These are phyloP conservation scores for Noctuana brunneofusca DNA, from an alignment of 2,888 invertebrate species.

Conservation along the genomic window DNA sequence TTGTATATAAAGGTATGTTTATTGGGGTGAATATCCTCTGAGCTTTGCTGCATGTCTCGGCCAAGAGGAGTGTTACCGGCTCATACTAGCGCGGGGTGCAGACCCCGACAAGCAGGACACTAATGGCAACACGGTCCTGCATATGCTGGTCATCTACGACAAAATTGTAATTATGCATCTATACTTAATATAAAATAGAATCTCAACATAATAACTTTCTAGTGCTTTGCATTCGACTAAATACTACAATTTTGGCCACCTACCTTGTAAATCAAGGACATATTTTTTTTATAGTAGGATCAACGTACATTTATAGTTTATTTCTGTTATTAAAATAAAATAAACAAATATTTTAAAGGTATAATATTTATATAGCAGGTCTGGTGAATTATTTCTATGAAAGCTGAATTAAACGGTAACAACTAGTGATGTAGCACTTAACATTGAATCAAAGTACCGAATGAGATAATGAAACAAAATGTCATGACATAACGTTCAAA, in stretches of 20 bases:
- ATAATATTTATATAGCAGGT: neutral
- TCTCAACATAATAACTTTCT: neutral
- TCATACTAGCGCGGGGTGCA: slow-evolving; percentile 96
- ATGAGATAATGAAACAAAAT: neutral
- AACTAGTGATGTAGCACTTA: neutral
- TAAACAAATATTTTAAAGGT: neutral
- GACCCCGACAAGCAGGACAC: slow-evolving; percentile 97
- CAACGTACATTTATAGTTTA: too few species aligned
- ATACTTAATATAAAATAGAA: too few species aligned
- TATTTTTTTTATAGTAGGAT: too few species aligned
- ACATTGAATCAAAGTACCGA: neutral
- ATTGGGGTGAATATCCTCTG: slow-evolving; percentile 99
- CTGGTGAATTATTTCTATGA: neutral
- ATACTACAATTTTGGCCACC: too few species aligned
- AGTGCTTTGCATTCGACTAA: too few species aligned
- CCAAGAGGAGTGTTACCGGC: slow-evolving; percentile 97
- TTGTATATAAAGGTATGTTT: slow-evolving; percentile 89
- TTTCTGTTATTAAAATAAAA: too few species aligned
- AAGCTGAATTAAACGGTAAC: too few species aligned
- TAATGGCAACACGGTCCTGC: slow-evolving; percentile 98
- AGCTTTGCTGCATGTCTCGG: slow-evolving; percentile 98
- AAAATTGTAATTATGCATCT: slow-evolving; percentile 89
- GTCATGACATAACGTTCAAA: too few species aligned
- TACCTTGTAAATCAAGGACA: too few species aligned
- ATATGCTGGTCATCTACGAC: slow-evolving; percentile 97